phyloP scores from a whole-genome alignment of 2,888 invertebrate genomes.

The Chouioia cunea region DNA sequence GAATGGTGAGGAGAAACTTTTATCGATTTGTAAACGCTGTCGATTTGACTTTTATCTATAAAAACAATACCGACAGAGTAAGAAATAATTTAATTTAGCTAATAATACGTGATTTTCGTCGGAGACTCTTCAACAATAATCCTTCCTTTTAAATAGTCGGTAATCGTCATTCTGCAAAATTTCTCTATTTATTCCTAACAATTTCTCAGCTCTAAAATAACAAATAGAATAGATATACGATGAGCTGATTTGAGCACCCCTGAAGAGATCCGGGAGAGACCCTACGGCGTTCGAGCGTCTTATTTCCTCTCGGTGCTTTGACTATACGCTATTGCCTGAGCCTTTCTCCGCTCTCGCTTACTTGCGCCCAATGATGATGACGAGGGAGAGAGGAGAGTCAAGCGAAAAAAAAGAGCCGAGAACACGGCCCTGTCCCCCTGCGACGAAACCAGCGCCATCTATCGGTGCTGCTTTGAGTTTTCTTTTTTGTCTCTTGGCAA shows the following conservation, averaged over 20 bases:
- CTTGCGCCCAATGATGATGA: slow-evolving; percentile 26
- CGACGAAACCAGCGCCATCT: slow-evolving; percentile 44
- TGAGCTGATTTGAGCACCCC: slow-evolving; percentile 47
- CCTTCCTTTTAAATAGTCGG: no score
- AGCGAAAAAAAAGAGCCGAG: slow-evolving; percentile 10
- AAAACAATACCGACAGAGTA: no score
- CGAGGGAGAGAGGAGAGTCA: slow-evolving; percentile 23
- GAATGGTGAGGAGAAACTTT: no score
- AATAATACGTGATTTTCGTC: no score
- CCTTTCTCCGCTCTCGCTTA: slow-evolving; percentile 36
- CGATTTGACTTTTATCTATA: no score
- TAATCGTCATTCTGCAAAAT: no score
- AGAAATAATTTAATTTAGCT: no score
- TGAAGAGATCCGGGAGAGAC: slow-evolving; percentile 47
- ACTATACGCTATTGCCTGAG: slow-evolving; percentile 29
- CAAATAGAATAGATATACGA: not conserved
- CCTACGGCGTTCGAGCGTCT: slow-evolving; percentile 4
- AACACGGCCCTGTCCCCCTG: slow-evolving; percentile 46
- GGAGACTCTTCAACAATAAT: no score
- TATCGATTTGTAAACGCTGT: no score
- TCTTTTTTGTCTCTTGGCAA: not conserved
- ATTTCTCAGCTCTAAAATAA: no score
- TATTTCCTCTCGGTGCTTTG: slow-evolving; percentile 30
- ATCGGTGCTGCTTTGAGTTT: not conserved
- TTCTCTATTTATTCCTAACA: no score